phyloP scores from a whole-genome alignment of 2,797 vertebrate genomes.

The Eptatretus atami region DNA sequence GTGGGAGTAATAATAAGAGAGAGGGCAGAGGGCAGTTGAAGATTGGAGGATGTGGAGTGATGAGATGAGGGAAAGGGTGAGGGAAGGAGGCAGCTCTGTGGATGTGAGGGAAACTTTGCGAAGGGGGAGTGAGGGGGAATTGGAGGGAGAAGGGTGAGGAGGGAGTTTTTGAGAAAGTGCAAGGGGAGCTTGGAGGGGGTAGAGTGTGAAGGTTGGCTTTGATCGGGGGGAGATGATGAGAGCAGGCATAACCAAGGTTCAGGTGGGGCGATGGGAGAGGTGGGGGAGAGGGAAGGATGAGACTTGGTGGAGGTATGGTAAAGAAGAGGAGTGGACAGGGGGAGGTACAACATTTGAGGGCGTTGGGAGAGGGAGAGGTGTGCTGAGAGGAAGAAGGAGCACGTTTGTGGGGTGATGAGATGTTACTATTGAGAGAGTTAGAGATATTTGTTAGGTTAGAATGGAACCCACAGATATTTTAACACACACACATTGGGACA shows the following conservation, averaged over 20 bases:
- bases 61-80: too few species aligned
- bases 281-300: background rate
- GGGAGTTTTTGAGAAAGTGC: background rate
- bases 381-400: background rate
- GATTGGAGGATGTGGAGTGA: too few species aligned
- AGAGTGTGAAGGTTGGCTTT: background rate
- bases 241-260: background rate
- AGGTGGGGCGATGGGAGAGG: background rate
- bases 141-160: background rate
- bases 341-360: background rate
- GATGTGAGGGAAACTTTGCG: too few species aligned
- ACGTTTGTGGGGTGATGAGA: background rate
- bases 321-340: background rate
- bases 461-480: too few species aligned
- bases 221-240: background rate
- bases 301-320: background rate
- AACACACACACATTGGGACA: too few species aligned
- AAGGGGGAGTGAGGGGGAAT: background rate
- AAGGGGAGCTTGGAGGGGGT: background rate
- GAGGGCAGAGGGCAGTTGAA: too few species aligned
- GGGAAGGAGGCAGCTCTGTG: too few species aligned
- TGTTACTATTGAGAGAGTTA: too few species aligned
- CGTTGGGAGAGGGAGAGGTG: background rate
- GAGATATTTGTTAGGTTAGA: too few species aligned
- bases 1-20: too few species aligned